Conservation (phyloP, 2,888 invertebrate genomes). For the Xanthostigma xanthostigma region DNA sequence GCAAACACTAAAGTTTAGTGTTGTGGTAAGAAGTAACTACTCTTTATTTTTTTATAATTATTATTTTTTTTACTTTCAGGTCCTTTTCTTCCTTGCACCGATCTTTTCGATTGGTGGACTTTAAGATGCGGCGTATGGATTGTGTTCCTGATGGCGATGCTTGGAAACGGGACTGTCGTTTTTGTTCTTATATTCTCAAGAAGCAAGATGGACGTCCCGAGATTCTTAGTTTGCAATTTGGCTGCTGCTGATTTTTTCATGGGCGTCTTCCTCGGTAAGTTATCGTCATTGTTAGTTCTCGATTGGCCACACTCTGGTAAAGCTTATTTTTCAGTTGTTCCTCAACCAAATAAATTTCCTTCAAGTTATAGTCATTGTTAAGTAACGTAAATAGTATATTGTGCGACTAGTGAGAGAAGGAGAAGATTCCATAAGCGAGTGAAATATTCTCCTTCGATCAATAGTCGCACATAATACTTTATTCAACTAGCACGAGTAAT, state of each 20-base stretch:
- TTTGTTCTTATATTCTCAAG: constrained; percentile 83
- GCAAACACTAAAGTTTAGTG: too few species aligned
- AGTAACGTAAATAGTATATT: too few species aligned
- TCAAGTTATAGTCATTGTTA: too few species aligned
- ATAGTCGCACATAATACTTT: too few species aligned
- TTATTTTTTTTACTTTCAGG: constrained; percentile 33
- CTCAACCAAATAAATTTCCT: too few species aligned
- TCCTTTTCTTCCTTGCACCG: constrained; percentile 89
- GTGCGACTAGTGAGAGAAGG: too few species aligned
- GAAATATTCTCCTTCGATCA: too few species aligned
- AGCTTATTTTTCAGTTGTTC: too few species aligned
- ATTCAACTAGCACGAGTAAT: too few species aligned
- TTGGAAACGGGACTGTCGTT: constrained; percentile 92
- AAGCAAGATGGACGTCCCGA: constrained; percentile 89
- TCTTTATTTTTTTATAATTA: background rate
- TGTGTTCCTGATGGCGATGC: constrained; percentile 85
- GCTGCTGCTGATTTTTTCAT: constrained; percentile 96
- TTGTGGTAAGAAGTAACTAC: too few species aligned
- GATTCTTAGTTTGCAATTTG: constrained; percentile 91
- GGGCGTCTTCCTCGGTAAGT: constrained; percentile 77
- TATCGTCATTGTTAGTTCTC: background rate
- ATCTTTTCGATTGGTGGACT: constrained; percentile 97
- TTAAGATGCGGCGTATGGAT: constrained; percentile 94
- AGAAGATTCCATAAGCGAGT: too few species aligned
- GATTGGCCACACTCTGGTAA: too few species aligned